phyloP scores from a whole-genome alignment of 2,888 invertebrate genomes.

The Liodrosophila aerea region DNA sequence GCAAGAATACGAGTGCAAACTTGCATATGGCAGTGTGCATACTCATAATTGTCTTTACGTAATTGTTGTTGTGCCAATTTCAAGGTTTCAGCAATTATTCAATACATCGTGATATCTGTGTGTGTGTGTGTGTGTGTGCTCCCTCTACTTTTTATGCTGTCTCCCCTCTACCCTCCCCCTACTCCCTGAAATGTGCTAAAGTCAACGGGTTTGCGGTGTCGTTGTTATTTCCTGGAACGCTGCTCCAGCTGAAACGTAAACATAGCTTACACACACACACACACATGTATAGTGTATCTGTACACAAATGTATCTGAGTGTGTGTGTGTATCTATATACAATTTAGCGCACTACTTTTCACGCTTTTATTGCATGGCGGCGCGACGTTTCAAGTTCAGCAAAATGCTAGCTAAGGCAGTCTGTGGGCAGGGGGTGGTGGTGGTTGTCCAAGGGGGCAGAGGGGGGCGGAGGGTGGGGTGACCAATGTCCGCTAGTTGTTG shows the following conservation, averaged over 20 bases:
- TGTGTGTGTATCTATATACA: background rate
- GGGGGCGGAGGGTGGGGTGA: slow-evolving; percentile 34
- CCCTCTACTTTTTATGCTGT: background rate
- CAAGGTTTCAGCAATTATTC: slow-evolving; percentile 70
- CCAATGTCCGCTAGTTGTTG: slow-evolving; percentile 52
- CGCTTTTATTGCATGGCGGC: slow-evolving; percentile 58
- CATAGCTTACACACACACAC: slow-evolving; percentile 16
- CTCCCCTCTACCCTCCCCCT: background rate
- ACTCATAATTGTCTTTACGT: slow-evolving; percentile 39
- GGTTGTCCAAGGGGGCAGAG: background rate
- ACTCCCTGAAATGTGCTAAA: slow-evolving; percentile 49
- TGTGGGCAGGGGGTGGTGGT: background rate
- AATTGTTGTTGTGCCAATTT: slow-evolving; percentile 46
- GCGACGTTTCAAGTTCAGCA: slow-evolving; percentile 69
- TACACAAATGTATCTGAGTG: background rate
- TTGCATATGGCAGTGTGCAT: slow-evolving; percentile 4
- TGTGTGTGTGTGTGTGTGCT: too few species aligned
- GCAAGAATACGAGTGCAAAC: slow-evolving; percentile 23
- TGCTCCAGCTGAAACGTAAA: slow-evolving; percentile 31
- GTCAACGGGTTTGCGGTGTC: slow-evolving; percentile 51
- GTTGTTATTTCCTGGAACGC: slow-evolving; percentile 47
- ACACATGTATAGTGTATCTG: background rate
- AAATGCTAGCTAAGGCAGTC: slow-evolving; percentile 24
- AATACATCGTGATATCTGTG: slow-evolving; percentile 22
- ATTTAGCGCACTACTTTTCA: slow-evolving; percentile 43